Percentiles rank a stretch among this genome's conserved stretches.
These are phyloP conservation scores for Conomelus anceps DNA, from an alignment of 2,888 invertebrate genomes.

Conservation along the genomic window DNA sequence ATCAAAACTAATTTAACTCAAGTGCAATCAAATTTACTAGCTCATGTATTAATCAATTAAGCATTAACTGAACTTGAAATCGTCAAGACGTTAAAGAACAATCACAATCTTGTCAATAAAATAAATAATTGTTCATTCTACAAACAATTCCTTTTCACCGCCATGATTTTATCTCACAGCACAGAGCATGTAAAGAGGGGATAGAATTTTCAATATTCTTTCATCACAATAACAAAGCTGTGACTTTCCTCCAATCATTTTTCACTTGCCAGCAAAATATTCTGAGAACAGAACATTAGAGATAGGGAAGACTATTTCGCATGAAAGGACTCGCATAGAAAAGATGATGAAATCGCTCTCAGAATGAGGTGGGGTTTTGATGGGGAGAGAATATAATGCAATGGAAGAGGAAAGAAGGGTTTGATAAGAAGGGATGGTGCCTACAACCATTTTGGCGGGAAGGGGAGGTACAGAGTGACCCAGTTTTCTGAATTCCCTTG, in stretches of 20 bases:
- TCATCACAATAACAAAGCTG: background rate
- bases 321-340: background rate
- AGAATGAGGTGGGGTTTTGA: background rate
- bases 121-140: no score
- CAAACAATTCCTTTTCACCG: no score
- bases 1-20: no score
- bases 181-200: background rate
- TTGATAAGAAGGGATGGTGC: background rate
- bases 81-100: no score
- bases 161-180: no score
- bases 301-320: background rate
- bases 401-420: background rate
- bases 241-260: background rate
- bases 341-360: background rate
- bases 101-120: no score
- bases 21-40: no score
- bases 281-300: background rate
- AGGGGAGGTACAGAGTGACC: background rate
- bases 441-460: background rate
- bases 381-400: background rate
- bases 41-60: no score
- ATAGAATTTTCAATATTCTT: background rate
- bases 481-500: background rate
- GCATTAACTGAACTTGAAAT: no score
- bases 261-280: background rate